A percentile compares a stretch with the other conserved stretches of the same genome.
phyloP scores from a whole-genome alignment of 1,140 invertebrate species.

The Bombus terrestris region DNA sequence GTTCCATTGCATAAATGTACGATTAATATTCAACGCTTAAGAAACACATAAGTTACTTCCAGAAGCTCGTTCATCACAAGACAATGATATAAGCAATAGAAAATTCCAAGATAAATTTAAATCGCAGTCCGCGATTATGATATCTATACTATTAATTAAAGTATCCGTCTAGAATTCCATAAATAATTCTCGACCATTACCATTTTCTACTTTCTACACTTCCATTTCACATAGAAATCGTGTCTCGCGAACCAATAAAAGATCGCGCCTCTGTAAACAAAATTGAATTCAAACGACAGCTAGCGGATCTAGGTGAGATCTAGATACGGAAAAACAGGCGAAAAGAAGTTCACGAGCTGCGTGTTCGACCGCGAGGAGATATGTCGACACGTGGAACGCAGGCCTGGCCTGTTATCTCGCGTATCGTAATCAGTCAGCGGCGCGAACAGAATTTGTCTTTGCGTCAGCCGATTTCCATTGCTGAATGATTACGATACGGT shows the following conservation, averaged over 20 bases:
- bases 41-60: too few relatives aligned
- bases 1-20: too few relatives aligned
- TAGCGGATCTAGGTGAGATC: background rate
- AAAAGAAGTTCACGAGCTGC: conserved; percentile 25
- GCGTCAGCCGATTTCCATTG: conserved; percentile 61
- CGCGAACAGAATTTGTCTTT: conserved; percentile 66
- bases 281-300: background rate
- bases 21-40: too few relatives aligned
- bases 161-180: too few relatives aligned
- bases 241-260: background rate
- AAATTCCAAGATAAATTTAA: too few relatives aligned
- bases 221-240: too few relatives aligned
- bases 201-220: too few relatives aligned
- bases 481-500: conserved; percentile 50
- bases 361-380: conserved; percentile 28
- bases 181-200: too few relatives aligned
- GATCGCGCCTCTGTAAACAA: background rate
- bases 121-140: too few relatives aligned
- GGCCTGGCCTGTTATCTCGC: conserved; percentile 31
- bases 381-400: conserved; percentile 39
- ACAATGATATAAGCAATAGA: too few relatives aligned
- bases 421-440: conserved; percentile 64
- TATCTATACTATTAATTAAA: too few relatives aligned
- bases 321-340: conserved; percentile 28
- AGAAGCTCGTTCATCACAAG: too few relatives aligned